These are phyloP conservation scores for Crenuchus spilurus DNA, from an alignment of 2,797 vertebrate species.

Conservation along the genomic window DNA sequence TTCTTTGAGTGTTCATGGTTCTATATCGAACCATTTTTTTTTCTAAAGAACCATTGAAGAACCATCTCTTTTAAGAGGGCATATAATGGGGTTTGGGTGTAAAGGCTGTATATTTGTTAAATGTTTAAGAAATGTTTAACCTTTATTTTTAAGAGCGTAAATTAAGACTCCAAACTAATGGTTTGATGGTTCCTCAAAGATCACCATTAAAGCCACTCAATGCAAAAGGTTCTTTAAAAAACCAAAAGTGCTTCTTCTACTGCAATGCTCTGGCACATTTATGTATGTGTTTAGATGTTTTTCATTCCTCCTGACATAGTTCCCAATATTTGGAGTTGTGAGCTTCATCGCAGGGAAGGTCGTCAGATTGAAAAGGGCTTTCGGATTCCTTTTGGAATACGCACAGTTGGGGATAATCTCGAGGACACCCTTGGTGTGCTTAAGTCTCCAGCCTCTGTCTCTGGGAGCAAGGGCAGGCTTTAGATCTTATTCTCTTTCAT, in stretches of 20 bases:
- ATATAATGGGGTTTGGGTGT: too few relatives aligned
- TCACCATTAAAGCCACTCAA: neutral
- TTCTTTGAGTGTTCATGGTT: too few relatives aligned
- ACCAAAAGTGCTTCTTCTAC: neutral
- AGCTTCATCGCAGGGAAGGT: slow-evolving; percentile 22
- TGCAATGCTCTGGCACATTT: neutral
- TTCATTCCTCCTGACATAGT: neutral
- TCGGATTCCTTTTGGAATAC: slow-evolving; percentile 15
- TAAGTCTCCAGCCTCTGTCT: slow-evolving; percentile 44
- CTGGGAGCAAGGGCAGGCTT: slow-evolving; percentile 41
- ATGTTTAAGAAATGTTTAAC: too few relatives aligned
- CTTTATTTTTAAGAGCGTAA: neutral
- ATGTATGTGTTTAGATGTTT: neutral
- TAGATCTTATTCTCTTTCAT: slow-evolving; percentile 26
- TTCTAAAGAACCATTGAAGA: too few relatives aligned
- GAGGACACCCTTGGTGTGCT: slow-evolving; percentile 45
- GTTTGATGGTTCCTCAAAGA: neutral
- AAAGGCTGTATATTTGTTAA: too few relatives aligned
- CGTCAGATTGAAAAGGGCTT: slow-evolving; percentile 29
- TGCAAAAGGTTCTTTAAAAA: neutral
- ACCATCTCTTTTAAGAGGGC: too few relatives aligned
- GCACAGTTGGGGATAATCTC: slow-evolving; percentile 45
- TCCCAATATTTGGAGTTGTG: slow-evolving; percentile 8
- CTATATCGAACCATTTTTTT: too few relatives aligned
- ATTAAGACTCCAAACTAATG: neutral